A percentile compares a stretch with the other conserved stretches of the same genome.
Conservation (phyloP, 2,113 vertebrate species). For the Cynoglossus semilaevis region DNA sequence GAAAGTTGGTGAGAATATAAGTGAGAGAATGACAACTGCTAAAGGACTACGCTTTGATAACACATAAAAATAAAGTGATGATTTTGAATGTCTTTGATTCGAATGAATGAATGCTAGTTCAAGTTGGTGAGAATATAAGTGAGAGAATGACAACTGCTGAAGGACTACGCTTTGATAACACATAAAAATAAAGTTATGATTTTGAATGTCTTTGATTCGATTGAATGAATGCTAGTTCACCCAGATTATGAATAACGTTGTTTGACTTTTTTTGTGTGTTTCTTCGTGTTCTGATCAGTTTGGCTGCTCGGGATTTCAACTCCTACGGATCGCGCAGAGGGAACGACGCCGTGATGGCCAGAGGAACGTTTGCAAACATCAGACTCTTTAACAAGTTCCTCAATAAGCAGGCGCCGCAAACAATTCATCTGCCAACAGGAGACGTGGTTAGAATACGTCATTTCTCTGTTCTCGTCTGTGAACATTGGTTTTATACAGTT, state of each 20-base stretch:
- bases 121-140: too few species aligned
- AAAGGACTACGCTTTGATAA: too few species aligned
- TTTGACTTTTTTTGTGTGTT: background rate
- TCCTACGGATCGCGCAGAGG: constrained; percentile 95
- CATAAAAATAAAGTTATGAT: too few species aligned
- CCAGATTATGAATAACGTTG: background rate
- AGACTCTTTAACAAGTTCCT: constrained; percentile 95
- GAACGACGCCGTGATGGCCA: constrained; percentile 94
- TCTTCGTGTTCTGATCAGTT: constrained; percentile 60
- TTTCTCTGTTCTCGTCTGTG: background rate
- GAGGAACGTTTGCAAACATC: constrained; percentile 97
- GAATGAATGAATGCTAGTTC: too few species aligned
- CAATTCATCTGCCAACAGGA: constrained; percentile 85
- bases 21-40: too few species aligned
- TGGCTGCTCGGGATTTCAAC: constrained; percentile 91
- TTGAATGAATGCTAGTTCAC: too few species aligned
- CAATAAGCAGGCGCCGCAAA: constrained; percentile 90
- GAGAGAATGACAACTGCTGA: too few species aligned
- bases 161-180: too few species aligned
- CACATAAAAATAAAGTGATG: too few species aligned
- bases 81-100: too few species aligned
- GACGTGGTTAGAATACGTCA: constrained; percentile 75
- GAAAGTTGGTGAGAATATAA: too few species aligned
- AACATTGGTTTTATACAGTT: background rate
- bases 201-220: too few species aligned